A percentile compares a stretch with the other conserved stretches of the same genome.
These are phyloP conservation scores for Poeciliopsis gracilis DNA, from an alignment of 2,797 vertebrate genomes.

Conservation along the genomic window DNA sequence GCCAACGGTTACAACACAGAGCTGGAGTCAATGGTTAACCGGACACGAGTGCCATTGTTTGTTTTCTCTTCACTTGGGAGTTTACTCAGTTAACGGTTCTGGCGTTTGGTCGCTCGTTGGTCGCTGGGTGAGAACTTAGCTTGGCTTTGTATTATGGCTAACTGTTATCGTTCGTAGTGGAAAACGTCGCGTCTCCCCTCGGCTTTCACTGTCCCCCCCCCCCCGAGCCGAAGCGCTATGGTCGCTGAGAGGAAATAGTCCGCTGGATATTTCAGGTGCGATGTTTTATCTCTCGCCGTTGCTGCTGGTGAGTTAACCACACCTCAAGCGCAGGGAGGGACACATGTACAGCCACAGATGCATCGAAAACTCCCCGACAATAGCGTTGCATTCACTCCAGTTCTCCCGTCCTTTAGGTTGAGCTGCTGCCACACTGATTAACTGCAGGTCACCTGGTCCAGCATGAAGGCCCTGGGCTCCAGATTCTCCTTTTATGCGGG, in stretches of 20 bases:
- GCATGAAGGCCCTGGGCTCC: conserved; percentile 74
- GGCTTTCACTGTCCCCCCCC: background rate
- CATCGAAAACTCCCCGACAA: background rate
- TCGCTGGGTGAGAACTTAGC: background rate
- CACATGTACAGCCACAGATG: background rate
- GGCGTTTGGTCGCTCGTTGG: background rate
- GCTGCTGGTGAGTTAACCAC: conserved; percentile 58
- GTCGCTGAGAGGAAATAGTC: conserved; percentile 7
- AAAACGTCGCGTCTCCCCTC: background rate
- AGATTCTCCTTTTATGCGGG: conserved; percentile 79
- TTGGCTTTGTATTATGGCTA: conserved; percentile 19
- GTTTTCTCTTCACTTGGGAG: background rate
- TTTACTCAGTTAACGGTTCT: background rate
- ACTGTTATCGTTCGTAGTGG: background rate
- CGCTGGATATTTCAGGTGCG: background rate
- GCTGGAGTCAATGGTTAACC: background rate
- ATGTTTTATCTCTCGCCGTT: conserved; percentile 24
- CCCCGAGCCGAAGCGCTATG: background rate
- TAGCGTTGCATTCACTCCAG: background rate
- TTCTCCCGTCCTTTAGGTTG: background rate
- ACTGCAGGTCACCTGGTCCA: conserved; percentile 38
- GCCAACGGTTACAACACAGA: background rate
- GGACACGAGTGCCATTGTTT: background rate
- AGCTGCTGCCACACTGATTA: conserved; percentile 49
- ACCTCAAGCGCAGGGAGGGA: conserved; percentile 42